Evolutionary conservation across 2,113 vertebrate species (phyloP), one percentile per base, ranked within the genome.

Genomic region (Myrmecophaga tridactyla): DNA sequence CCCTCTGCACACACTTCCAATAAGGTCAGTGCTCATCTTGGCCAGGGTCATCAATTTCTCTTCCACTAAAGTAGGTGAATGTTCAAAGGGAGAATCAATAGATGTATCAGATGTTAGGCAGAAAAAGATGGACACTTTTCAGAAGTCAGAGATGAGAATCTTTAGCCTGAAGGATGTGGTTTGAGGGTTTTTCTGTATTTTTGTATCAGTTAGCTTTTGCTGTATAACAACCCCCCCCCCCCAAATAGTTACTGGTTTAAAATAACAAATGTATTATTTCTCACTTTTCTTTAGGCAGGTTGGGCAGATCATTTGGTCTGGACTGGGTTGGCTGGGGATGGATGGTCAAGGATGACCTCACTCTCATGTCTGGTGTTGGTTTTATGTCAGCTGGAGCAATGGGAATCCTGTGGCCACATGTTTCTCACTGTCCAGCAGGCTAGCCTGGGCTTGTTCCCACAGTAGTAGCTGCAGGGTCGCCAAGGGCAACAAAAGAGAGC

Each of bases 121-220:
- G 82, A 77, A 69, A 73, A 81, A 90, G 29, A 76, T n/a, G 34
- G 13, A 53, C 5, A 29, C 21, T 63, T 36, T 58, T 85, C 11
- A 53, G 80, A 80, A 89, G 23, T 86, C 41, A 41, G 14, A 36
- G n/a, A 29, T 20, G 87, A 86, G 36, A 63, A 70, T 27, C 18
- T 25, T 60, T 39, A 53, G 51, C 7, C 43, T 76, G 56, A 94
- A 63, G 21, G 39, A 41, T 53, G 23, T 51, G 43, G 56, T 70
- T 63, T 70, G 72, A 94, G 70, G 27, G 43, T 36, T 90, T 86
- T 41, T 84, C 23, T 83, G 21, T 48, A 29, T 90, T 78, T 7
- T 92, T 94, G 34, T 73, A 46, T 75, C 41, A 70, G 89, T 62
- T 94, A 94, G 93, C 51, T 72, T 93, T 93, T 89, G 48, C 86